A percentile compares a stretch with the other conserved stretches of the same genome.
Conservation (phyloP, 1,140 invertebrate genomes). For the Acyrthosiphon pisum region DNA sequence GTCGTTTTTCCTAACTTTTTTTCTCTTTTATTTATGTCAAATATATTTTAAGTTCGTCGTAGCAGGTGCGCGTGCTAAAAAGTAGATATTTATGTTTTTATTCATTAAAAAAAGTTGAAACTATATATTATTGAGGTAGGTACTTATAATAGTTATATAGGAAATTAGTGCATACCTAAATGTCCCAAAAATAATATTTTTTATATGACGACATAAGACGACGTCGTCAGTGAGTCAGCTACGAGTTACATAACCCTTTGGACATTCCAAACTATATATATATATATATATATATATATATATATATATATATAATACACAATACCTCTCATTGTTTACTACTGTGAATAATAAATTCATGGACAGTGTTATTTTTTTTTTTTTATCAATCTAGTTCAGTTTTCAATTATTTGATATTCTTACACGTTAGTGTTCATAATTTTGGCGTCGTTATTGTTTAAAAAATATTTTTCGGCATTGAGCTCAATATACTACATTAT, state of each 20-base stretch:
- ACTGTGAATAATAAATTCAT: slow-evolving; percentile 46
- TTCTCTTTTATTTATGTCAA: not conserved
- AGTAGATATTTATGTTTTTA: not conserved
- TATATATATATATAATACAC: not conserved
- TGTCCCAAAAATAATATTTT: not conserved
- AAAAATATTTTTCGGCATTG: slow-evolving; percentile 33
- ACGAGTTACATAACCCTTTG: slow-evolving; percentile 47
- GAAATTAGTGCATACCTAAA: not conserved
- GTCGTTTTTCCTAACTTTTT: not conserved
- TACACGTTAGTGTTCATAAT: slow-evolving; percentile 38
- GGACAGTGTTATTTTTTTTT: slow-evolving; percentile 33
- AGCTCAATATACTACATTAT: not conserved
- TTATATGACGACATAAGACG: slow-evolving; percentile 43
- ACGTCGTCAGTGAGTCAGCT: slow-evolving; percentile 38
- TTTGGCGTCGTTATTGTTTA: slow-evolving; percentile 44
- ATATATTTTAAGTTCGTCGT: not conserved
- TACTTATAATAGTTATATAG: not conserved
- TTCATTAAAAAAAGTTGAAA: not conserved
- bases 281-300: too few relatives aligned
- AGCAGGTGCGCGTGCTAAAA: not conserved
- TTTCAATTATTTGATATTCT: slow-evolving; percentile 32
- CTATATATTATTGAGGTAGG: not conserved
- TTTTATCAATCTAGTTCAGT: slow-evolving; percentile 4
- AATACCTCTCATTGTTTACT: not conserved
- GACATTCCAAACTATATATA: slow-evolving; percentile 53